phyloP scores from a whole-genome alignment of 2,797 vertebrate species.

The Cynopterus sphinx region DNA sequence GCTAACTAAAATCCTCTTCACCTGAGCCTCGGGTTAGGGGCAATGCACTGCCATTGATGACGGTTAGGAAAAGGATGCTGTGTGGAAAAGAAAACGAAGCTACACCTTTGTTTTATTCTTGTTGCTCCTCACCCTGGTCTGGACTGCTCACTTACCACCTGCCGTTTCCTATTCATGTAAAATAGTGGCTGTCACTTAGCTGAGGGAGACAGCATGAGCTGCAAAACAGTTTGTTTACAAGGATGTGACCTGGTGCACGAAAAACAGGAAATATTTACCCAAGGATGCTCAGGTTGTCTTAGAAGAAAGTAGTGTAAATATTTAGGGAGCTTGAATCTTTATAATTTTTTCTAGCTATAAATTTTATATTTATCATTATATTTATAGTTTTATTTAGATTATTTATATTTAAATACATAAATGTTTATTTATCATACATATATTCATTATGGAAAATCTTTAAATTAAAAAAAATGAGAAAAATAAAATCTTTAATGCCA shows the following conservation, averaged over 20 bases:
- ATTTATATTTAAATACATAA: neutral
- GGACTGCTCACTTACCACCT: neutral
- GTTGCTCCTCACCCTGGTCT: neutral
- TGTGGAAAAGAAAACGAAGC: neutral
- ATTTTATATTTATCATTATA: neutral
- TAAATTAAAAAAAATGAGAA: neutral
- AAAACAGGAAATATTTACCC: neutral
- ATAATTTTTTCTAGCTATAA: neutral
- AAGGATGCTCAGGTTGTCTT: neutral
- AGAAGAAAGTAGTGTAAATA: neutral
- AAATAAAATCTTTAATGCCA: conserved; percentile 11
- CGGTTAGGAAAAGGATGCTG: neutral
- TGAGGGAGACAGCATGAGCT: neutral
- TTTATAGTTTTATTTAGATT: neutral
- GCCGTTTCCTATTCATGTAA: neutral
- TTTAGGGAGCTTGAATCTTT: neutral
- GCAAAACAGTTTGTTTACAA: neutral
- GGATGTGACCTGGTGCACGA: neutral
- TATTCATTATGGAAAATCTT: neutral
- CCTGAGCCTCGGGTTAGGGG: neutral
- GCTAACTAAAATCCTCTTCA: neutral
- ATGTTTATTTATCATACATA: neutral
- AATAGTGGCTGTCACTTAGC: neutral
- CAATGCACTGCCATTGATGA: neutral
- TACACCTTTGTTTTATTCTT: neutral